phyloP scores from a whole-genome alignment of 1,140 invertebrate species.

The Brachionus calyciflorus region DNA sequence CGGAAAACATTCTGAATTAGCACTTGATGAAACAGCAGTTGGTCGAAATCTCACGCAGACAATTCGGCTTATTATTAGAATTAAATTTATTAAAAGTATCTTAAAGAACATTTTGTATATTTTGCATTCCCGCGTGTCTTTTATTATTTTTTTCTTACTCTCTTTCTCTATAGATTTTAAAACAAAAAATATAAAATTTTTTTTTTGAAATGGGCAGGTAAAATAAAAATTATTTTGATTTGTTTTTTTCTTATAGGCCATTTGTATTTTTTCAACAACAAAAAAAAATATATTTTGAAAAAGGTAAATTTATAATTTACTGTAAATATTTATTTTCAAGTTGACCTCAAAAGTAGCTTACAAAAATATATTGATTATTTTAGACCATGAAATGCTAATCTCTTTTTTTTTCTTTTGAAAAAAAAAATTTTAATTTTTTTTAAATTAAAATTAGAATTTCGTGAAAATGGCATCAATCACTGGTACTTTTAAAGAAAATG shows the following conservation, averaged over 20 bases:
- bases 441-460: too few relatives aligned
- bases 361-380: not conserved
- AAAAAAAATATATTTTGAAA: not conserved
- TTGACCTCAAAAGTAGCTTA: constrained; percentile 22
- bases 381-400: too few relatives aligned
- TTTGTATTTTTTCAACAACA: not conserved
- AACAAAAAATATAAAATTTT: not conserved
- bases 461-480: too few relatives aligned
- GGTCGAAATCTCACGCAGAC: not conserved
- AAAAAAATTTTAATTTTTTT: not conserved
- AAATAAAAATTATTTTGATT: not conserved
- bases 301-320: constrained; percentile 40
- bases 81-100: too few relatives aligned
- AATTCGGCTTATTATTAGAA: not conserved
- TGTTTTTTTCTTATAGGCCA: constrained; percentile 21
- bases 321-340: constrained; percentile 40
- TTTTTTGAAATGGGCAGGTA: constrained; percentile 18
- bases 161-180: not conserved
- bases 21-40: not conserved
- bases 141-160: too few relatives aligned
- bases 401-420: too few relatives aligned
- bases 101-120: too few relatives aligned
- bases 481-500: not conserved
- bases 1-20: constrained; percentile 2
- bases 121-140: constrained; percentile 13